Evolutionary conservation across 2,888 invertebrate genomes (phyloP).

Genomic region (Volucella inanis): DNA sequence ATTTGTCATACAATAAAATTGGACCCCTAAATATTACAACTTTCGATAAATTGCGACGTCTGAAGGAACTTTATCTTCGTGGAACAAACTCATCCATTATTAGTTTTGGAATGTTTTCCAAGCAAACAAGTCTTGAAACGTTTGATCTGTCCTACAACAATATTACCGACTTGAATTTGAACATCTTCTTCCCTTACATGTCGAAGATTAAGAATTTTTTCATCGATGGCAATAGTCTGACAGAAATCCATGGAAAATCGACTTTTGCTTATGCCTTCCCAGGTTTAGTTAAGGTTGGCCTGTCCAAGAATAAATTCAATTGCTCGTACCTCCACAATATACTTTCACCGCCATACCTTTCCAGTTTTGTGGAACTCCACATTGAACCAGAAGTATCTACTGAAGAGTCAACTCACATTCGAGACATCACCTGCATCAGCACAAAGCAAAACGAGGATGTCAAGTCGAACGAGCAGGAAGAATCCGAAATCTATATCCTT

Average conservation of each 20-base stretch:
- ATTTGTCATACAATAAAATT: conserved; percentile 81
- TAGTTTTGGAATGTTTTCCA: conserved; percentile 82
- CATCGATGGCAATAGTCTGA: conserved; percentile 81
- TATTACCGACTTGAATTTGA: conserved; percentile 82
- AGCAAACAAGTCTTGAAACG: conserved; percentile 82
- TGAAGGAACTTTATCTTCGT: conserved; percentile 79
- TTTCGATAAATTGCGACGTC: conserved; percentile 80
- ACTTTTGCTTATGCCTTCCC: conserved; percentile 80
- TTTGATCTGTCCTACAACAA: conserved; percentile 84
- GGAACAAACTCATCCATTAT: conserved; percentile 78
- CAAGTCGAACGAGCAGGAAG: conserved; percentile 36
- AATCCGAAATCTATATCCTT: conserved; percentile 37
- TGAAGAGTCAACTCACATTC: conserved; percentile 80
- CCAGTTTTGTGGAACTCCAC: conserved; percentile 78
- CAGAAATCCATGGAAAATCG: conserved; percentile 80
- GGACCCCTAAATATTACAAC: conserved; percentile 80
- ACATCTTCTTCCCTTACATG: conserved; percentile 81
- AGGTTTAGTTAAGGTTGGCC: conserved; percentile 79
- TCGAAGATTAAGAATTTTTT: conserved; percentile 79
- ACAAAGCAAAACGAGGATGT: conserved; percentile 53
- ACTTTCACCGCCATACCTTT: conserved; percentile 79
- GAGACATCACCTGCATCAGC: conserved; percentile 81
- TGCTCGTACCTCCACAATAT: conserved; percentile 81
- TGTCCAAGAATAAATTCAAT: conserved; percentile 81
- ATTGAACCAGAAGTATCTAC: conserved; percentile 79